Evolutionary conservation across 1,140 invertebrate genomes (phyloP).

Genomic region (Drosophila teissieri): DNA sequence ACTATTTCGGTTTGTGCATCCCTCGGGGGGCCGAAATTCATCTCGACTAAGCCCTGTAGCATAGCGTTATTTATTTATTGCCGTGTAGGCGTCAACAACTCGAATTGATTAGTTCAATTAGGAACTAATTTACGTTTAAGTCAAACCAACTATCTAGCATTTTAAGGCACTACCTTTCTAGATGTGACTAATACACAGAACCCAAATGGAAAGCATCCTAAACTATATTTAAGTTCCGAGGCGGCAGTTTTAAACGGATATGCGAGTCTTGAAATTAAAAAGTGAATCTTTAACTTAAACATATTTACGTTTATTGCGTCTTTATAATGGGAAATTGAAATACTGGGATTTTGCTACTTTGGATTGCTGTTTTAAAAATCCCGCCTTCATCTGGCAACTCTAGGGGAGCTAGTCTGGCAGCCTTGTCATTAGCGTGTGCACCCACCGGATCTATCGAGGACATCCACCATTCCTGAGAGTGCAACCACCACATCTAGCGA

Average conservation of each 20-base stretch:
- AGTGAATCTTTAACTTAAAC: background rate
- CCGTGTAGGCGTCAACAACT: slow-evolving; percentile 20
- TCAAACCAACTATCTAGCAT: slow-evolving; percentile 20
- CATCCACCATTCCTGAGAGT: background rate
- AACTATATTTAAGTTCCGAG: slow-evolving; percentile 15
- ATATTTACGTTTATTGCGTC: background rate
- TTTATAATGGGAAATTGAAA: background rate
- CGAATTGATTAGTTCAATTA: slow-evolving; percentile 37
- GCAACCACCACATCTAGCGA: too few relatives aligned
- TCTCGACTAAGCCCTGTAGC: slow-evolving; percentile 14
- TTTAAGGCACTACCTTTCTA: slow-evolving; percentile 13
- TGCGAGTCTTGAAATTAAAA: slow-evolving; percentile 11
- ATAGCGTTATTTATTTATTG: slow-evolving; percentile 49
- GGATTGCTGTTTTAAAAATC: background rate
- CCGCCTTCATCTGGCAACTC: background rate
- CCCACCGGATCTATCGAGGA: too few relatives aligned
- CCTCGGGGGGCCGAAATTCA: slow-evolving; percentile 2
- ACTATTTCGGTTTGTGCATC: background rate
- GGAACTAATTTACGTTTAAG: slow-evolving; percentile 10
- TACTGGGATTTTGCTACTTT: background rate
- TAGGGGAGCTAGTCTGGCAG: background rate
- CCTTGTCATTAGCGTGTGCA: background rate
- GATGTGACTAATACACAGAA: slow-evolving; percentile 32
- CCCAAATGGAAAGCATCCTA: slow-evolving; percentile 26
- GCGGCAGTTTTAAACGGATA: background rate